A percentile compares a stretch with the other conserved stretches of the same genome.
Conservation (phyloP, 2,888 invertebrate genomes). For the Lumbricus terrestris region DNA sequence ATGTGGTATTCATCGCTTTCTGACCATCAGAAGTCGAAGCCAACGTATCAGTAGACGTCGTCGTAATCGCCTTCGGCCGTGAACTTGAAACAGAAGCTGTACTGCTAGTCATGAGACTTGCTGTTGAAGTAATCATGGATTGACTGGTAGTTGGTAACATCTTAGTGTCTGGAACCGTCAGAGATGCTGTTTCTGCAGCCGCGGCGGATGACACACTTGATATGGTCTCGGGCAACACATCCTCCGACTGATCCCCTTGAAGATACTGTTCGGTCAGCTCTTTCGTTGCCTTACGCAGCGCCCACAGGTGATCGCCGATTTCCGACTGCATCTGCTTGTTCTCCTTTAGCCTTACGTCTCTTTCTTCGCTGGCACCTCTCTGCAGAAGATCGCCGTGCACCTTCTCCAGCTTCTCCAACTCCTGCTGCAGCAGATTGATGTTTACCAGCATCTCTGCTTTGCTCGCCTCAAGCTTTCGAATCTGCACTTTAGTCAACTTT, state of each 20-base stretch:
- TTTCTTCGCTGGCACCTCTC: background rate
- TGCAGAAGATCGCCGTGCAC: background rate
- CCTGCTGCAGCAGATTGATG: background rate
- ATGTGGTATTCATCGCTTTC: background rate
- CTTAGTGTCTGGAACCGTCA: background rate
- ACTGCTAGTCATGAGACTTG: background rate
- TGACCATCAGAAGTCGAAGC: background rate
- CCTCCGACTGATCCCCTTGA: background rate
- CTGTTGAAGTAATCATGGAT: background rate
- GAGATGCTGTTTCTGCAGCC: background rate
- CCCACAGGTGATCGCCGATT: background rate
- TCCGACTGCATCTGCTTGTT: background rate
- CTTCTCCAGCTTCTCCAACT: background rate
- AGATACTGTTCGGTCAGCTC: background rate
- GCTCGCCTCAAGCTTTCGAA: background rate
- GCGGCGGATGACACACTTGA: background rate
- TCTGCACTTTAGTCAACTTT: background rate
- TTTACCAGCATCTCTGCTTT: background rate
- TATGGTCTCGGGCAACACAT: background rate
- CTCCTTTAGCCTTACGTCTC: background rate
- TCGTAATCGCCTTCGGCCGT: background rate
- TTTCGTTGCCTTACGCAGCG: background rate
- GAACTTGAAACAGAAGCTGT: background rate
- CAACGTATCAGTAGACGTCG: background rate
- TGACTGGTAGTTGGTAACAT: background rate